Base-by-base conservation (phyloP, 1,140 invertebrate genomes). In the Conus betulinus region DNA sequence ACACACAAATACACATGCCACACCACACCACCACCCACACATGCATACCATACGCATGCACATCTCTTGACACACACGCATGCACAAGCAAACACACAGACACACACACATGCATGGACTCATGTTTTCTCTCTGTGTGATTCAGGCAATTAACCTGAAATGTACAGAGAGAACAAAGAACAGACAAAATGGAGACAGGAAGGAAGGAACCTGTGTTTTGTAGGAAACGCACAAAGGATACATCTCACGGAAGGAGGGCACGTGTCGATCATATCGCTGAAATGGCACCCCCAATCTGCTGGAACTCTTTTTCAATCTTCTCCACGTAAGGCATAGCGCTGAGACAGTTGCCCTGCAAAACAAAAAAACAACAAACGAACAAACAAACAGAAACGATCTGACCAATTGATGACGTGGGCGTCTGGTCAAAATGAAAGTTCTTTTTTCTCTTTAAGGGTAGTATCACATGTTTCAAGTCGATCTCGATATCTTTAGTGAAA, bases 191-290 rank as follows among this genome's bases (percentile, higher is more conserved):
- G 39, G 39, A 39, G 39, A 39, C 39, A 3, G 39, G 39, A 39
- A 39, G 39, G 39, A 39, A 39, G 39, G 20, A 74, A 7, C 17
- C 67, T n/a, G n/a, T n/a, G n/a, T n/a, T n/a, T n/a, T n/a, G n/a
- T n/a, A n/a, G n/a, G n/a, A 74, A 7, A 74, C 11, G 4, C 67
- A 74, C 1, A 8, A 90, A 90, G 88, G 89, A 91, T 91, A 91
- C 91, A 67, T 76, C 88, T 91, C 91, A 7, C 79, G 55, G 82
- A 91, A 91, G 3, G 91, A 91, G 23, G 89, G 91, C 23, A 91
- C 89, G 52, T 89, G 52, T 25, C 85, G 27, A n/a, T 85, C 83
- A 27, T 63, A 87, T 51, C 55, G 53, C 17, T 81, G 27, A 63
- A 87, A 90, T 3, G 27, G 82, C 17, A 55, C 84, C 17, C 17